Percentiles rank a stretch among this genome's conserved stretches.
Conservation (phyloP, 2,888 invertebrate genomes). For the Leucophenga maculata region DNA sequence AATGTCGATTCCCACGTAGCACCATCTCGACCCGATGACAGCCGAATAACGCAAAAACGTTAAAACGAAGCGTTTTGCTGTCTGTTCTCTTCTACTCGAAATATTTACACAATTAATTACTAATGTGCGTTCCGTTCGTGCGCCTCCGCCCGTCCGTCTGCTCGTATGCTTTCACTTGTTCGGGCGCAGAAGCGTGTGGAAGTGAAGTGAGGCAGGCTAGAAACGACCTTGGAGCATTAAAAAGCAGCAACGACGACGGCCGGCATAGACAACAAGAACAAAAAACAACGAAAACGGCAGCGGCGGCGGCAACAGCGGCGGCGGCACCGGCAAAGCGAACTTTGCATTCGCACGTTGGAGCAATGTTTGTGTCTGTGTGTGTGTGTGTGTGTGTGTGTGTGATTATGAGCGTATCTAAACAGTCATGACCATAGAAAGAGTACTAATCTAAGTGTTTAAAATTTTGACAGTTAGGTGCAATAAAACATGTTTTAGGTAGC, state of each 20-base stretch:
- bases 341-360: background rate
- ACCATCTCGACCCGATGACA: too few relatives aligned
- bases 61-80: too few relatives aligned
- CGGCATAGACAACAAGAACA: background rate
- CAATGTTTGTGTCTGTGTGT: background rate
- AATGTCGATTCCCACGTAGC: too few relatives aligned
- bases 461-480: slow-evolving; percentile 13
- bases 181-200: background rate
- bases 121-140: background rate
- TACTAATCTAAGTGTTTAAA: background rate
- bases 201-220: background rate
- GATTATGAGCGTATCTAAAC: too few relatives aligned
- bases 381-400: background rate
- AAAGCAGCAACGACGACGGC: background rate
- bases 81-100: too few relatives aligned
- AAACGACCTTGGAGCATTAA: slow-evolving; percentile 4
- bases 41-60: too few relatives aligned
- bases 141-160: background rate
- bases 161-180: background rate
- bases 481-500: too few relatives aligned
- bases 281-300: background rate
- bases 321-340: background rate
- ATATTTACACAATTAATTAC: slow-evolving; percentile 25
- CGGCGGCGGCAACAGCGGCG: background rate
- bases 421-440: too few relatives aligned